Percentiles rank a stretch among this genome's conserved stretches.
Conservation (phyloP, 2,113 vertebrate species). For the Vimba vimba region DNA sequence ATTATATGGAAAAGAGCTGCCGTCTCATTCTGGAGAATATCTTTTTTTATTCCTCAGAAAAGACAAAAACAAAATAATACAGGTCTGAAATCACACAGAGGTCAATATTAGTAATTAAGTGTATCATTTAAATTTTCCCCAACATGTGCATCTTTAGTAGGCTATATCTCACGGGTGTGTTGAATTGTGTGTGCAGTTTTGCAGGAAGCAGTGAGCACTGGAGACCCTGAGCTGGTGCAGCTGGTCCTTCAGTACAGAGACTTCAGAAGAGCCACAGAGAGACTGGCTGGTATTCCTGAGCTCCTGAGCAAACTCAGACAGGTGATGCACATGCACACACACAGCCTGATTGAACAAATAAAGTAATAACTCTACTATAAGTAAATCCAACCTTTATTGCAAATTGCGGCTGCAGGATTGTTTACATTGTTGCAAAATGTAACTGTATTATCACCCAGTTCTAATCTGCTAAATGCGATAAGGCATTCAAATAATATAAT, state of each 20-base stretch:
- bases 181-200: constrained; percentile 77
- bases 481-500: too few species aligned
- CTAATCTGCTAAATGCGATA: too few species aligned
- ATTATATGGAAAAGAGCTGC: background rate
- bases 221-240: constrained; percentile 93
- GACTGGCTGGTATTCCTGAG: constrained; percentile 91
- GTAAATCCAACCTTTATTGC: too few species aligned
- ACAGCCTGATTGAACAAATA: background rate
- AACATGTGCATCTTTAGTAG: background rate
- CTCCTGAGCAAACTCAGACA: constrained; percentile 90
- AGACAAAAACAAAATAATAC: background rate
- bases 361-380: background rate
- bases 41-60: background rate
- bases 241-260: constrained; percentile 93
- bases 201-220: constrained; percentile 95
- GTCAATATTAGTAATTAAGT: background rate
- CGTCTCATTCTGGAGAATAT: background rate
- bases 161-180: background rate
- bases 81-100: background rate
- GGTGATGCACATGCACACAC: constrained; percentile 67
- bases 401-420: too few species aligned
- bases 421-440: too few species aligned
- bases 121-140: background rate
- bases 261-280: constrained; percentile 87
- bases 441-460: too few species aligned